A percentile compares a stretch with the other conserved stretches of the same genome.
phyloP scores from a whole-genome alignment of 2,888 invertebrate species.

The Odontocolon sp. region DNA sequence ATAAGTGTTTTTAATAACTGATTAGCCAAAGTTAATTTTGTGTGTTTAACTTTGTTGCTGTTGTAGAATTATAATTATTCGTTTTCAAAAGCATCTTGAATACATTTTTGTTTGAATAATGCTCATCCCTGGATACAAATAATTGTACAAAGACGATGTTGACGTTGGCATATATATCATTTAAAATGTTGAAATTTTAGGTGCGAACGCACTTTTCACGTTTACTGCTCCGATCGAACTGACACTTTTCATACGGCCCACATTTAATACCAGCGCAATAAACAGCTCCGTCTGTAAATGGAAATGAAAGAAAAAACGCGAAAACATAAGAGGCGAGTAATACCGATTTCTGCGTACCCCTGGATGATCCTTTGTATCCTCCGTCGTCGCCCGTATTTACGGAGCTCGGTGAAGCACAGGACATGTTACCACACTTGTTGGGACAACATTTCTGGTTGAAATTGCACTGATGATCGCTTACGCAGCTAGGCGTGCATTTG shows the following conservation, averaged over 20 bases:
- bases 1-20: too few relatives aligned
- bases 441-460: constrained; percentile 87
- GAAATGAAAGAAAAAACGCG: background rate
- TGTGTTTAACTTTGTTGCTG: too few relatives aligned
- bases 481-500: constrained; percentile 87
- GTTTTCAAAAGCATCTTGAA: too few relatives aligned
- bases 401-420: constrained; percentile 83
- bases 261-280: constrained; percentile 89
- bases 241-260: constrained; percentile 86
- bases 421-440: constrained; percentile 87
- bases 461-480: constrained; percentile 86
- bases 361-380: constrained; percentile 78
- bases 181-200: constrained; percentile 71
- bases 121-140: too few relatives aligned
- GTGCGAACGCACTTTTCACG: constrained; percentile 86
- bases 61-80: too few relatives aligned
- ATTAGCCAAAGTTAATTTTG: too few relatives aligned
- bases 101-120: too few relatives aligned
- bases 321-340: too few relatives aligned
- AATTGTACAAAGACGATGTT: too few relatives aligned
- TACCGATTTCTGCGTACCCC: constrained; percentile 67
- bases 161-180: background rate
- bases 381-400: constrained; percentile 70
- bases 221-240: constrained; percentile 85
- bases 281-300: constrained; percentile 80